Base-by-base conservation (phyloP, 92 coral and sea anemone genomes). In the Meandrina meandrites region DNA sequence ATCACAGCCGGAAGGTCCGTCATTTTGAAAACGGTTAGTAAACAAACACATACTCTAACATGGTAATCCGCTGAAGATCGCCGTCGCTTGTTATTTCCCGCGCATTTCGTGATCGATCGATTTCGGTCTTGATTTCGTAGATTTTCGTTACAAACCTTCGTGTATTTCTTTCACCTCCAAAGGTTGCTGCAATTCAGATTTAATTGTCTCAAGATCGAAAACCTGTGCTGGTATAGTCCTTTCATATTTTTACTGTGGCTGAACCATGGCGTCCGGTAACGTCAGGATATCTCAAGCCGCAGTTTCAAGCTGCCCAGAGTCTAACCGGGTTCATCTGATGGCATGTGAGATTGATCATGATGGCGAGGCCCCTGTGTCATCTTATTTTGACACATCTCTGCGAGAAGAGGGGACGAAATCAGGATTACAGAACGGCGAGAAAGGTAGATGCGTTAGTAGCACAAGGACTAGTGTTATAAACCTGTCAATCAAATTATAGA, bases 301-400 rank as follows among this genome's bases (percentile, higher is more conserved):
- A n/a, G 32, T 86, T n/a, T 68, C 89, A 27, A 86, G 30, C 30
- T 86, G 86, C 74, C 57, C 79, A 22, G 95, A 92, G 68, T 82
- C 95, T 10, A 76, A 37, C 45, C 91, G 96, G 10, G 87, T 97
- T 35, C 98, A 97, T 77, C 84, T 93, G 81, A 87, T 97, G 94
- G 96, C 99, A 16, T 97, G 99, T 85, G 91, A 92, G 81, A 93
- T 97, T 62, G 95, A 92, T 68, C 93, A 91, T 79, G 90, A 95
- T 80, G 99, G 98, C n/a, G 92, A 97, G 30, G 99, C 99, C 16
- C 90, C 84, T 17, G 87, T 97, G 14, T 88, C 69, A 5, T 79
- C 77, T 79, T 97, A 92, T 82, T 97, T 97, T 89, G 94, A 93
- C 50, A 58, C 93, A 42, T 73, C 90, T 48, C 81, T 96, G 48